A percentile compares a stretch with the other conserved stretches of the same genome.
These are phyloP conservation scores for Parnassius smintheus DNA, from an alignment of 2,888 invertebrate species.

Conservation along the genomic window DNA sequence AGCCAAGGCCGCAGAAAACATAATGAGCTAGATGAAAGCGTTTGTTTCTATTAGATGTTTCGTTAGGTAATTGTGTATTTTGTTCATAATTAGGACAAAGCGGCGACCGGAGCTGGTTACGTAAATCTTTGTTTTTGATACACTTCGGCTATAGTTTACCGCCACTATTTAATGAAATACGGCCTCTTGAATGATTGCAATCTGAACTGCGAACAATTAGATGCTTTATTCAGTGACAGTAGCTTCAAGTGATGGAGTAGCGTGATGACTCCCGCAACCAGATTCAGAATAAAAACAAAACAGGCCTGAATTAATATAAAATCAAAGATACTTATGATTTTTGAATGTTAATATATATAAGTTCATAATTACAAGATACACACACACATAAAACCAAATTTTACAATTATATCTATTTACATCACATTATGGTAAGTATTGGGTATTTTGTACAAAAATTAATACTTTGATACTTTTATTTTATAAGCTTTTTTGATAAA, in stretches of 20 bases:
- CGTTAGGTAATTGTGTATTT: constrained; percentile 2
- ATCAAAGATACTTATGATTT: no score
- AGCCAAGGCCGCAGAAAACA: no score
- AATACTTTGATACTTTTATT: no score
- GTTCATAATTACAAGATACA: no score
- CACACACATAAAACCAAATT: no score
- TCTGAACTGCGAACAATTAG: constrained; percentile 11
- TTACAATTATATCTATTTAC: no score
- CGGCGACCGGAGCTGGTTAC: not conserved
- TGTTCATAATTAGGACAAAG: not conserved
- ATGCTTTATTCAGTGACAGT: constrained; percentile 4
- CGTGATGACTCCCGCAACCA: constrained; percentile 1
- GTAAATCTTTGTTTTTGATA: constrained; percentile 6
- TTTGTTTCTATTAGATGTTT: constrained; percentile 1
- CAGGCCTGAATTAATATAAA: no score
- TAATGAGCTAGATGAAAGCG: not conserved
- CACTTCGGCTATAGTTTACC: constrained; percentile 7
- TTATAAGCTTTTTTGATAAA: no score
- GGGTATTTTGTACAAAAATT: no score
- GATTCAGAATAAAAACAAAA: no score
- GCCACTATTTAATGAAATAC: constrained; percentile 7
- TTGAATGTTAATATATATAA: no score
- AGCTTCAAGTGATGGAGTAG: constrained; percentile 14
- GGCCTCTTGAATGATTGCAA: constrained; percentile 13
- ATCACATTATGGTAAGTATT: no score